Base-by-base conservation (phyloP, 2,113 vertebrate species). In the Rana temporaria region DNA sequence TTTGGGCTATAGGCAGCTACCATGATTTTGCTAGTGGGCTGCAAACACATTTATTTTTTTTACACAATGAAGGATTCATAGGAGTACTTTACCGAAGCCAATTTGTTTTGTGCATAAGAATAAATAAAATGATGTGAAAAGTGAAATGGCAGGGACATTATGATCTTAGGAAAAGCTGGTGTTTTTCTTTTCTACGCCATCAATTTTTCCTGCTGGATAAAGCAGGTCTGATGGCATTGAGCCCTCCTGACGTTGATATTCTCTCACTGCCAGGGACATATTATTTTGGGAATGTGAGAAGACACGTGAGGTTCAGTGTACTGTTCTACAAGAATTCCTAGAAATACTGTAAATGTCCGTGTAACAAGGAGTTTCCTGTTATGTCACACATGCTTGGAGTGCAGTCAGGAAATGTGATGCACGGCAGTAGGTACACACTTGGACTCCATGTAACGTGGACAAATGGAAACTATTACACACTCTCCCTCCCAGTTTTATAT, bases 261-360 rank as follows among this genome's bases (percentile, higher is more conserved):
- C 20, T 73, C 18, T 30, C 65, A 55, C 42, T 64, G 59, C 62
- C 38, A 74, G 52, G 20, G 19, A 66, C 32, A 55, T 64, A 59
- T 80, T 63, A 32, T 55, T 74, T 67, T 22, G 59, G 16, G 32
- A 63, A 69, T 38, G 64, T 57, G n/a, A 53, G 68, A 57, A 59
- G 9, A 55, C 59, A 81, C 48, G 48, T 42, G 42, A 74, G 69
- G 48, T 38, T 38, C 12, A 38, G 15, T 56, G 70, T 74, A 74
- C 62, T 74, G 80, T 82, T 74, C 70, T 56, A 64, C 60, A 63
- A 34, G 30, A 74, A 66, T 82, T 82, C 80, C 80, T 82, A 82
- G 80, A 82, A 75, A 74, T 75, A 75, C 57, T 75, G 72, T 62
- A 66, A 74, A 66, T 82, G 70, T 74, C 55, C 18, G 34, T 80